Conservation (phyloP, 2,888 invertebrate genomes). For the Unio delphinus region DNA sequence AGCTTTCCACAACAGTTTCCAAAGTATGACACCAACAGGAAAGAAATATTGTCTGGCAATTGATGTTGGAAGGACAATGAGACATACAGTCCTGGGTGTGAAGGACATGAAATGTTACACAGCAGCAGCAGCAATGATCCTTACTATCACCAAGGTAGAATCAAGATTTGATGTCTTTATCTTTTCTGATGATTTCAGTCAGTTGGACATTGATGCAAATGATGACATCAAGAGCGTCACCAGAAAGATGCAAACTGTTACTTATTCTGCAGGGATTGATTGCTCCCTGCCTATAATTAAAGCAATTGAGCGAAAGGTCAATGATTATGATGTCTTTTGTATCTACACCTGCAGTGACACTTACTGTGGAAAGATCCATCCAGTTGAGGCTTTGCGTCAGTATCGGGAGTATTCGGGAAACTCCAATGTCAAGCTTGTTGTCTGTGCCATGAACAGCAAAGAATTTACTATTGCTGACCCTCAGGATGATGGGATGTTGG, state of each 20-base stretch:
- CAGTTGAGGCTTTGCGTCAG: constrained; percentile 73
- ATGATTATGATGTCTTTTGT: constrained; percentile 80
- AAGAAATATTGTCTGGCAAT: constrained; percentile 76
- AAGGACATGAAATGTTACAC: constrained; percentile 72
- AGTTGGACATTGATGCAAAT: constrained; percentile 18
- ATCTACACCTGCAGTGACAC: constrained; percentile 78
- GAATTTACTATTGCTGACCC: constrained; percentile 70
- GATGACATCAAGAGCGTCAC: constrained; percentile 35
- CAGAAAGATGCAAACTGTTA: constrained; percentile 12
- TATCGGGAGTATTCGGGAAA: constrained; percentile 75
- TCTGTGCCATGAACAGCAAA: constrained; percentile 60
- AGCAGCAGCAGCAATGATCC: constrained; percentile 74
- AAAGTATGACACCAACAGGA: constrained; percentile 73
- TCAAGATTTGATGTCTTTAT: constrained; percentile 29
- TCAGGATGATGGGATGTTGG: constrained; percentile 68
- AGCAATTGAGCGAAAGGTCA: constrained; percentile 77
- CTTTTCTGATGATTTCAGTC: constrained; percentile 30
- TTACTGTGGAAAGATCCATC: constrained; percentile 71
- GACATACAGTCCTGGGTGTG: constrained; percentile 64
- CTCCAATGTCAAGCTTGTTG: constrained; percentile 49
- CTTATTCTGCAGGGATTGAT: constrained; percentile 32
- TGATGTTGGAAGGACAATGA: constrained; percentile 75
- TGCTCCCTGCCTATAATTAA: constrained; percentile 73
- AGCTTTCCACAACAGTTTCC: constrained; percentile 69
- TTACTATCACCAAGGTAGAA: constrained; percentile 57